phyloP scores from a whole-genome alignment of 2,888 invertebrate species.

The Argyra leucocephala region DNA sequence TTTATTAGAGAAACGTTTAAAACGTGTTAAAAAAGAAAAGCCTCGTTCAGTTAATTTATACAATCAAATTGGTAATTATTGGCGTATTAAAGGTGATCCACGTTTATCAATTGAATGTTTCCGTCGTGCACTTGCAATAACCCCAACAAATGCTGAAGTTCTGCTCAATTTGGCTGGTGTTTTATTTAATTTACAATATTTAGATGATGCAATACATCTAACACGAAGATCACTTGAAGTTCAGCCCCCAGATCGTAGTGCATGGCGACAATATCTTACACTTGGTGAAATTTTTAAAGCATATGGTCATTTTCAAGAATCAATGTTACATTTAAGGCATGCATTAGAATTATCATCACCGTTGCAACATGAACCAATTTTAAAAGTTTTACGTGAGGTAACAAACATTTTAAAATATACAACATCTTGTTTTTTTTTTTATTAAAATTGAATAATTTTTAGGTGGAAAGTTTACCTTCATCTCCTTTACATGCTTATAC shows the following conservation, averaged over 20 bases:
- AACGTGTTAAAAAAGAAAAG: conserved; percentile 72
- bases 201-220: conserved; percentile 82
- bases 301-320: conserved; percentile 82
- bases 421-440: background rate
- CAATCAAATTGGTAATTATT: conserved; percentile 86
- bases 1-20: conserved; percentile 61
- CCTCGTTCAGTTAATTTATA: conserved; percentile 75
- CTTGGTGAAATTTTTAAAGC: conserved; percentile 86
- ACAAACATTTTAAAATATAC: too few relatives aligned
- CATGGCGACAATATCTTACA: conserved; percentile 87
- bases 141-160: conserved; percentile 79
- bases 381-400: conserved; percentile 64
- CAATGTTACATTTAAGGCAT: conserved; percentile 70
- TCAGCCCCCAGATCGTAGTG: conserved; percentile 73
- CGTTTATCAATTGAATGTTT: conserved; percentile 83
- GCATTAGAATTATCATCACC: conserved; percentile 69
- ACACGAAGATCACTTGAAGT: conserved; percentile 76
- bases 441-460: background rate
- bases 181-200: conserved; percentile 73
- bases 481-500: conserved; percentile 78
- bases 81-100: conserved; percentile 82
- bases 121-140: conserved; percentile 70
- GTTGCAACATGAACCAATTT: conserved; percentile 67
- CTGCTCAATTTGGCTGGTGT: conserved; percentile 76
- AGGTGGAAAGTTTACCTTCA: conserved; percentile 64